Evolutionary conservation across 2,113 vertebrate genomes (phyloP).

Genomic region (Onychorhynchus coronatus): DNA sequence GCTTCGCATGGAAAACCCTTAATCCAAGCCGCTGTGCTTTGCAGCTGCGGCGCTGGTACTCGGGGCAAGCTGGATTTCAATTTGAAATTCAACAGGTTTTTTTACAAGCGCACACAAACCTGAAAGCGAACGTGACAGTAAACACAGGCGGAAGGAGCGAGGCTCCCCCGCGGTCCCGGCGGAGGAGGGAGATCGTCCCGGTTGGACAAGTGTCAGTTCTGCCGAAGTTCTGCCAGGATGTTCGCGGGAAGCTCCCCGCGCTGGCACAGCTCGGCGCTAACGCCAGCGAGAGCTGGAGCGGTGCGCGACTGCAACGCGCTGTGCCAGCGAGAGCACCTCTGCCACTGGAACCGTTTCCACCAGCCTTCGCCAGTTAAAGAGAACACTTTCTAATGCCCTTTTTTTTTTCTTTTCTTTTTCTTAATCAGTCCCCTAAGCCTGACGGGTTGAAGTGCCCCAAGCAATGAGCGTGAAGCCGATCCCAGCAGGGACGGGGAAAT

Average conservation of each 20-base stretch:
- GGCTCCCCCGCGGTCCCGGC: not conserved
- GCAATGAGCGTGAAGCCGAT: accelerated
- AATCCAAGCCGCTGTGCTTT: too few species aligned
- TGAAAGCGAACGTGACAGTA: too few species aligned
- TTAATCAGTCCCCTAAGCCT: accelerated
- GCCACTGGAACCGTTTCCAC: accelerated
- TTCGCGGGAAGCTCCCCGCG: not conserved
- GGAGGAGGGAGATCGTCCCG: too few species aligned
- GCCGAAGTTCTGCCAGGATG: not conserved
- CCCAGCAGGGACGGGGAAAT: accelerated
- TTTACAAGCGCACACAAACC: not conserved
- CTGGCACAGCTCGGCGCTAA: not conserved
- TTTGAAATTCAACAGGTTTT: not conserved
- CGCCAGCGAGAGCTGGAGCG: accelerated
- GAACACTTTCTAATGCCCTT: not conserved
- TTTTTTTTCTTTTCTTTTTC: not conserved
- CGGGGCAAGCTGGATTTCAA: too few species aligned
- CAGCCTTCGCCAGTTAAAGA: not conserved
- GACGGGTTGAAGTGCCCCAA: accelerated
- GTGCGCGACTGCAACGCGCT: not conserved
- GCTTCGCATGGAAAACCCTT: accelerated
- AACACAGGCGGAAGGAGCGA: not conserved
- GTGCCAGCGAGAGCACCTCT: not conserved
- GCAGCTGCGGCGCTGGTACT: too few species aligned
- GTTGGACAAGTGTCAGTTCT: not conserved